These are phyloP conservation scores for Ardeotis arabs DNA, from an alignment of 2,113 vertebrate genomes.

Conservation along the genomic window DNA sequence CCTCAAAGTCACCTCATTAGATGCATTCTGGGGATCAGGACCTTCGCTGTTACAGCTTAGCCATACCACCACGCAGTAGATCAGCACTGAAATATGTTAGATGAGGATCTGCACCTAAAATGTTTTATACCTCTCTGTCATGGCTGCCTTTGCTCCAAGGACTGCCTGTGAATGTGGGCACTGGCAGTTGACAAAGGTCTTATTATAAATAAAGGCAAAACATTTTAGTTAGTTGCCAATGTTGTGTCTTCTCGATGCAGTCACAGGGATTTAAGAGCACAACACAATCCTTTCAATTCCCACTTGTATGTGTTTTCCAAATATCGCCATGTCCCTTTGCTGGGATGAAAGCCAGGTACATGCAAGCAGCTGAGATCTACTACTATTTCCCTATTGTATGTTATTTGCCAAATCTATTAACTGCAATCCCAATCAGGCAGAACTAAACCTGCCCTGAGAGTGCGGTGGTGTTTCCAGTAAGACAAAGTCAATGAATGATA, in stretches of 20 bases:
- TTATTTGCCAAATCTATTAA: constrained; percentile 18
- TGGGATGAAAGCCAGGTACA: background rate
- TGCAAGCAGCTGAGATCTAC: background rate
- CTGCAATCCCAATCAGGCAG: background rate
- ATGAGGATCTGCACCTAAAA: background rate
- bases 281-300: background rate
- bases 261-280: background rate
- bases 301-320: background rate
- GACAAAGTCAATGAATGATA: background rate
- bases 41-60: background rate
- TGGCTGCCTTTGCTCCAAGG: background rate
- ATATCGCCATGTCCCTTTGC: background rate
- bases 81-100: background rate
- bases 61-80: background rate
- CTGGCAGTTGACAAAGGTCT: background rate
- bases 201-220: background rate
- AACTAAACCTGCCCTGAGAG: background rate
- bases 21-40: background rate
- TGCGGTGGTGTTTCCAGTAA: background rate
- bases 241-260: background rate
- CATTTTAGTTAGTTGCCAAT: background rate
- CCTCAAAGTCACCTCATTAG: background rate
- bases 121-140: background rate
- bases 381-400: background rate
- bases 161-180: background rate